phyloP scores from a whole-genome alignment of 2,888 invertebrate species.

The Hartigia nigra region DNA sequence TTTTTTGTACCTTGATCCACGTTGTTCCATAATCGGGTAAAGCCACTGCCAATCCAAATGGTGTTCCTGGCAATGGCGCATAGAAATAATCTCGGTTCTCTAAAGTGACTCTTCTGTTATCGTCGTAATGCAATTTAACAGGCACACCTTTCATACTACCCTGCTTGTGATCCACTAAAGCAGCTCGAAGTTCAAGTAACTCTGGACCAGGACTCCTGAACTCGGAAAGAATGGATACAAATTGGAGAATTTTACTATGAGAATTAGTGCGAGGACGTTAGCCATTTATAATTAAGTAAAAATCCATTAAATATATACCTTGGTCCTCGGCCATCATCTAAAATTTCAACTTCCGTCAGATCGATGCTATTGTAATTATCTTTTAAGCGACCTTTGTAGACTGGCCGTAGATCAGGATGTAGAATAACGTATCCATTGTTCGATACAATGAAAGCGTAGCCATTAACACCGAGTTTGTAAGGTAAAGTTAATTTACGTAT shows the following conservation, averaged over 20 bases:
- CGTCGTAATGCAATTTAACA: slow-evolving; percentile 86
- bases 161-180: slow-evolving; percentile 77
- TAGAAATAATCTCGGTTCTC: slow-evolving; percentile 87
- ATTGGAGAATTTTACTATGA: background rate
- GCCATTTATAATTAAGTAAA: background rate
- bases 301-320: slow-evolving; percentile 64
- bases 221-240: background rate
- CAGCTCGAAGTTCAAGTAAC: slow-evolving; percentile 70
- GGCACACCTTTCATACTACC: slow-evolving; percentile 76
- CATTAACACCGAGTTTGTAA: slow-evolving; percentile 95
- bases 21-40: slow-evolving; percentile 86
- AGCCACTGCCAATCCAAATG: slow-evolving; percentile 88
- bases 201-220: slow-evolving; percentile 54
- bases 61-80: slow-evolving; percentile 83
- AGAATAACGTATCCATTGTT: slow-evolving; percentile 96
- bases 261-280: background rate
- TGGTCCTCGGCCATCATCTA: slow-evolving; percentile 76
- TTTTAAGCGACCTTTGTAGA: slow-evolving; percentile 78
- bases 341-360: slow-evolving; percentile 92
- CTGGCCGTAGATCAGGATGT: slow-evolving; percentile 93
- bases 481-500: slow-evolving; percentile 90
- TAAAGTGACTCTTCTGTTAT: slow-evolving; percentile 84
- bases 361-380: slow-evolving; percentile 98
- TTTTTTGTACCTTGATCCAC: slow-evolving; percentile 67
- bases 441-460: slow-evolving; percentile 95